These are phyloP conservation scores for Marmota monax DNA, from an alignment of 2,113 vertebrate genomes.

Conservation along the genomic window DNA sequence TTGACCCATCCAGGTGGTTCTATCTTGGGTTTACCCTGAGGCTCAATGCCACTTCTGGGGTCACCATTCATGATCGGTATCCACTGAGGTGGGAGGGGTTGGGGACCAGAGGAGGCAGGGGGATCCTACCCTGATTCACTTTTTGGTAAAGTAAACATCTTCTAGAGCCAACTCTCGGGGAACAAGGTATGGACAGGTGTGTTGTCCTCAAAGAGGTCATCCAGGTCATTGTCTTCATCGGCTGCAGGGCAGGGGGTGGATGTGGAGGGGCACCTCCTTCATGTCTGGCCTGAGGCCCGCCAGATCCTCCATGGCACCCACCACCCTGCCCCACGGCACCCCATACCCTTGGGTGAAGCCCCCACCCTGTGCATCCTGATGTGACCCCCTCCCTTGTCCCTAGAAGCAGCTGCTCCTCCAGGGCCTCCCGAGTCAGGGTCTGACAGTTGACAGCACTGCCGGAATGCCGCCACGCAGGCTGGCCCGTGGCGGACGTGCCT, in stretches of 20 bases:
- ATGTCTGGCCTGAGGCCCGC: not conserved
- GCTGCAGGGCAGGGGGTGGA: not conserved
- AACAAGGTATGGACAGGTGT: slow-evolving; percentile 39
- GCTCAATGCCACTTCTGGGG: not conserved
- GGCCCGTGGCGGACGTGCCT: slow-evolving; percentile 86
- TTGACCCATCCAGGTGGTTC: not conserved
- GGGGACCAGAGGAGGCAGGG: not conserved
- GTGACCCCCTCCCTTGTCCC: slow-evolving; percentile 28
- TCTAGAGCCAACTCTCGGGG: slow-evolving; percentile 77
- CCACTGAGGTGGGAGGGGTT: not conserved
- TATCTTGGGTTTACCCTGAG: not conserved
- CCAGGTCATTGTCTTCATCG: slow-evolving; percentile 4
- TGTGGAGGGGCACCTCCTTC: not conserved
- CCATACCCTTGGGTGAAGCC: no score
- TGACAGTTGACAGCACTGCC: slow-evolving; percentile 86
- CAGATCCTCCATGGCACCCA: not conserved
- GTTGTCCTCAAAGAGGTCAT: not conserved
- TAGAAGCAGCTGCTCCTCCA: slow-evolving; percentile 35
- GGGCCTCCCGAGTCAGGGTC: slow-evolving; percentile 15
- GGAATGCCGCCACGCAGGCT: slow-evolving; percentile 87
- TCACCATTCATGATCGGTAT: accelerated
- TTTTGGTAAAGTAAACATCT: not conserved
- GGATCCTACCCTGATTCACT: not conserved
- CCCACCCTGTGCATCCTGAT: accelerated
- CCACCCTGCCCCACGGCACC: not conserved